Conservation (phyloP, 2,888 invertebrate species). For the Melangyna quadrimaculata region DNA sequence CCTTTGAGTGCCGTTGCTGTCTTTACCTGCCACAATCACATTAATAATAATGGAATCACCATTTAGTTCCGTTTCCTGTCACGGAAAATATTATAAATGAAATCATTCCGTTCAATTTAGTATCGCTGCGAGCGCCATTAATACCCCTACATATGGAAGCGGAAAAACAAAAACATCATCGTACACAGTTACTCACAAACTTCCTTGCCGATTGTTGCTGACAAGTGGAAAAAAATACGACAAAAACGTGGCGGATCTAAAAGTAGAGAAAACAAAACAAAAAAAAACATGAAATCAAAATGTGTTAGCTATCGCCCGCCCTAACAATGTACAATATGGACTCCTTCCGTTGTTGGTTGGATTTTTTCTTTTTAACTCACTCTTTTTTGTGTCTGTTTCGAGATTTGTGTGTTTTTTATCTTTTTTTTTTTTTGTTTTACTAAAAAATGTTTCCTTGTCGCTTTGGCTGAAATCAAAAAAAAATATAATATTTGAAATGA, state of each 20-base stretch:
- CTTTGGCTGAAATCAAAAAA: background rate
- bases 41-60: constrained; percentile 66
- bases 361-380: background rate
- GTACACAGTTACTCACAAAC: constrained; percentile 15
- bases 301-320: constrained; percentile 4
- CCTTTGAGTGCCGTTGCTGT: background rate
- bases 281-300: background rate
- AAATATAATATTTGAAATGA: background rate
- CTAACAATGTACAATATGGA: constrained; percentile 12
- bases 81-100: constrained; percentile 53
- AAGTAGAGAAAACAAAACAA: background rate
- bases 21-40: constrained; percentile 38
- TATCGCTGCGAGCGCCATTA: constrained; percentile 34
- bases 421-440: background rate
- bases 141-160: constrained; percentile 20
- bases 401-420: constrained; percentile 8
- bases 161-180: constrained; percentile 18
- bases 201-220: constrained; percentile 46
- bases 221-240: constrained; percentile 19
- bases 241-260: background rate
- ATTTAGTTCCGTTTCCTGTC: constrained; percentile 63
- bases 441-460: background rate
- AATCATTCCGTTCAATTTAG: constrained; percentile 61
- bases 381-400: background rate
- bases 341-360: background rate